A percentile compares a stretch with the other conserved stretches of the same genome.
Evolutionary conservation across 2,797 vertebrate species (phyloP).

Genomic region (Oreonectes daqikongensis): DNA sequence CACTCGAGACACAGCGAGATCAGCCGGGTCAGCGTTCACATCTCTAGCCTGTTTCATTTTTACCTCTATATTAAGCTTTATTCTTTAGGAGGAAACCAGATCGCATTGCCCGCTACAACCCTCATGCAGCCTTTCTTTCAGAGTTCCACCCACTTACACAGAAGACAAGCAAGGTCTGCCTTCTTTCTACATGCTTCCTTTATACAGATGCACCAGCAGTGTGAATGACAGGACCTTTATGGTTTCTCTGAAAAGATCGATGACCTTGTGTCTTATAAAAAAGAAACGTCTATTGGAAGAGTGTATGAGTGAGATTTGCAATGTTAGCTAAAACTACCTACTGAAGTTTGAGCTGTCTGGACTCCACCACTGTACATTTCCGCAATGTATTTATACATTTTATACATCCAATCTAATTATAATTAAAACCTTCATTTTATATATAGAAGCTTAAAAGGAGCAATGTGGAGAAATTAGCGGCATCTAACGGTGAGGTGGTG

Average conservation of each 20-base stretch:
- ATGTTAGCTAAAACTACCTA: neutral
- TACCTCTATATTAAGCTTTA: slow-evolving; percentile 31
- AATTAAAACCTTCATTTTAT: too few relatives aligned
- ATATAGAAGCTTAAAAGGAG: too few relatives aligned
- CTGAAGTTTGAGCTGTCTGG: neutral
- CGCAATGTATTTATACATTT: too few relatives aligned
- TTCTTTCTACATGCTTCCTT: slow-evolving; percentile 22
- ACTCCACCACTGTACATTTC: neutral
- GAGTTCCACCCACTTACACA: slow-evolving; percentile 31
- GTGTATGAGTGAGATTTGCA: neutral
- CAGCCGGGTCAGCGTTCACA: slow-evolving; percentile 28
- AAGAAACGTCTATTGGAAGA: neutral
- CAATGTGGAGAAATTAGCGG: too few relatives aligned
- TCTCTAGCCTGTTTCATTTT: slow-evolving; percentile 32
- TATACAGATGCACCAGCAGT: neutral
- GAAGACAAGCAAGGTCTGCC: slow-evolving; percentile 21
- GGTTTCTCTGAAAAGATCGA: neutral
- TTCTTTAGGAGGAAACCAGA: slow-evolving; percentile 22
- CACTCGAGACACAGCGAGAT: slow-evolving; percentile 17
- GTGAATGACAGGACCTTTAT: slow-evolving; percentile 1
- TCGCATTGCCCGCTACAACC: slow-evolving; percentile 27
- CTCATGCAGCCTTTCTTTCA: slow-evolving; percentile 6
- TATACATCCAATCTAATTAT: too few relatives aligned
- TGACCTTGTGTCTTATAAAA: slow-evolving; percentile 2
- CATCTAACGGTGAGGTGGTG: too few relatives aligned